These are phyloP conservation scores for Drosophila algonquin DNA, from an alignment of 2,888 invertebrate species.

Conservation along the genomic window DNA sequence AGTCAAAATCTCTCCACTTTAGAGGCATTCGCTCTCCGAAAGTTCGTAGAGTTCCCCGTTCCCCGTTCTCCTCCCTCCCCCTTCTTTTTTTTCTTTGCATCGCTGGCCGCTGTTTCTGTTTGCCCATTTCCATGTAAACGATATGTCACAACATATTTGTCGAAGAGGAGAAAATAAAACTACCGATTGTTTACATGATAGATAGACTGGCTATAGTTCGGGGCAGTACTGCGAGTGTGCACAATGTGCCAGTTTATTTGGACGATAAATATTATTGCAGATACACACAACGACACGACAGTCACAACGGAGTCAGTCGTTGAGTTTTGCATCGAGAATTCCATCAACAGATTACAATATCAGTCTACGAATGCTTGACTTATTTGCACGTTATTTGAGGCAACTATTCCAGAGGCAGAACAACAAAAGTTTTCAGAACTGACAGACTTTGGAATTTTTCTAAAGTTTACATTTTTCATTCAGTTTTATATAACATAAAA, in stretches of 20 bases:
- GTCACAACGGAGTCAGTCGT: background rate
- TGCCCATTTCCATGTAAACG: slow-evolving; percentile 20
- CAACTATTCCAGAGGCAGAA: too few species aligned
- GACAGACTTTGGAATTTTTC: too few species aligned
- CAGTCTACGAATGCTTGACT: background rate
- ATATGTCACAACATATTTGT: background rate
- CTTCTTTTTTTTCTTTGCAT: background rate
- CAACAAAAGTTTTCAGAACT: too few species aligned
- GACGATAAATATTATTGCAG: background rate
- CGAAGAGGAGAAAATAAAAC: background rate
- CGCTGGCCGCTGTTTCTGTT: slow-evolving; percentile 42
- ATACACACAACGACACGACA: background rate
- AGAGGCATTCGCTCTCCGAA: background rate
- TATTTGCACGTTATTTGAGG: too few species aligned
- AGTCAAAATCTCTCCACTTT: too few species aligned
- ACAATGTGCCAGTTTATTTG: background rate
- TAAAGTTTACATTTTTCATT: too few species aligned
- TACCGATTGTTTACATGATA: slow-evolving; percentile 1
- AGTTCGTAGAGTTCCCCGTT: too few species aligned
- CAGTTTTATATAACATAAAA: too few species aligned
- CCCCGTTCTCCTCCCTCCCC: too few species aligned
- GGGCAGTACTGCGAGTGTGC: background rate
- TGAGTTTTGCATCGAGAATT: background rate
- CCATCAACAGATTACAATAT: background rate
- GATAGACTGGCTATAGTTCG: background rate